Conservation (phyloP, 2,888 invertebrate species). For the Gibbula magus region DNA sequence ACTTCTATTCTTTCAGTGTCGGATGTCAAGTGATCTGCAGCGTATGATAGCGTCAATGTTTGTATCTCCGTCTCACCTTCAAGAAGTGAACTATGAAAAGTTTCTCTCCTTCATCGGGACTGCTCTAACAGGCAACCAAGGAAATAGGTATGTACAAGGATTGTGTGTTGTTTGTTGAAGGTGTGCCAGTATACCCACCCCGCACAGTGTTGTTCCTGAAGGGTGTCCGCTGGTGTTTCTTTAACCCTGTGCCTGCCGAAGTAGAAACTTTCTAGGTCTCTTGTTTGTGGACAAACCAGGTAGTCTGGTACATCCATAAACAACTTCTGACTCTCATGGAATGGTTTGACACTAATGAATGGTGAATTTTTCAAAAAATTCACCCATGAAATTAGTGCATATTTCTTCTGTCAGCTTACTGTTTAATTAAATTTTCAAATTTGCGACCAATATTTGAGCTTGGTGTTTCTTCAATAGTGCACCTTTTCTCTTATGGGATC, state of each 20-base stretch:
- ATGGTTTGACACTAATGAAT: too few relatives aligned
- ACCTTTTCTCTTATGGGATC: too few relatives aligned
- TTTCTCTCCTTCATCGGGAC: slow-evolving; percentile 64
- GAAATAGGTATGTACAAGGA: slow-evolving; percentile 43
- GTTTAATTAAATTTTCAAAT: too few relatives aligned
- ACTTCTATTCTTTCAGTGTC: slow-evolving; percentile 46
- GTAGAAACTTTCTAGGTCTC: too few relatives aligned
- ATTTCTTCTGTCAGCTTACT: too few relatives aligned
- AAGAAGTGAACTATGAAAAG: slow-evolving; percentile 69
- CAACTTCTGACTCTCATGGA: too few relatives aligned
- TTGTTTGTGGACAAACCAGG: too few relatives aligned
- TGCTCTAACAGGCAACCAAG: slow-evolving; percentile 45
- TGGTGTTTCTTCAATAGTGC: too few relatives aligned
- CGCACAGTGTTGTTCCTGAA: neutral
- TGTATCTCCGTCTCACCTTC: slow-evolving; percentile 55
- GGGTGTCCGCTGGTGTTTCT: neutral
- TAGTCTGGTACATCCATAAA: too few relatives aligned
- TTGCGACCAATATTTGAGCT: too few relatives aligned
- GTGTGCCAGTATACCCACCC: neutral
- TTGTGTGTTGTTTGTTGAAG: neutral
- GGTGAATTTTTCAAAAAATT: too few relatives aligned
- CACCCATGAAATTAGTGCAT: too few relatives aligned
- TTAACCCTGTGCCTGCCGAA: neutral
- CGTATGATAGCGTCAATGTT: slow-evolving; percentile 62
- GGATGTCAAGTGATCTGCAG: slow-evolving; percentile 53